These are phyloP conservation scores for Petrolisthes manimaculis DNA, from an alignment of 2,888 invertebrate genomes.

Conservation along the genomic window DNA sequence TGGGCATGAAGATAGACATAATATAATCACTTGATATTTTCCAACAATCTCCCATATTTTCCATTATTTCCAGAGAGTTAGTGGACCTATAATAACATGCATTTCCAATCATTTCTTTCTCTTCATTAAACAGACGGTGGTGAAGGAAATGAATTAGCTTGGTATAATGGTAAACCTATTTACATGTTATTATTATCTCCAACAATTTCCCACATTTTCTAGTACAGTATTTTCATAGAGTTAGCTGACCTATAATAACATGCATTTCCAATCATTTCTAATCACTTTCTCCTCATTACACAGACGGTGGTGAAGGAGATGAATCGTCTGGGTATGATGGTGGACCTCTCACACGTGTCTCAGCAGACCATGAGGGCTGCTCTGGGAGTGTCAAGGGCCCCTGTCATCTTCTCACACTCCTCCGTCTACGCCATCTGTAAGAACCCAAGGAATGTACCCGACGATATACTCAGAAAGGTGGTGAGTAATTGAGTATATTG, in stretches of 20 bases:
- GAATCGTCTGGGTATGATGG: constrained; percentile 80
- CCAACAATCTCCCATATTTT: too few species aligned
- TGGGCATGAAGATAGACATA: constrained; percentile 67
- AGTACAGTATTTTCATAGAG: too few species aligned
- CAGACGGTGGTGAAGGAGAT: constrained; percentile 78
- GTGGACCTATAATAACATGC: neutral
- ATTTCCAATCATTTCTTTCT: neutral
- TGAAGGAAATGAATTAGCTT: constrained; percentile 78
- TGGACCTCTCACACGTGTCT: constrained; percentile 78
- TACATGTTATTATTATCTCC: constrained; percentile 73
- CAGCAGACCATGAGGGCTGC: constrained; percentile 77
- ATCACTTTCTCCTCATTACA: constrained; percentile 42
- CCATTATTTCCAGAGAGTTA: too few species aligned
- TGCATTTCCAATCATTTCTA: neutral
- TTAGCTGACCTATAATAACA: too few species aligned
- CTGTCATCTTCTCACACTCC: constrained; percentile 78
- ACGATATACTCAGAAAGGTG: constrained; percentile 75
- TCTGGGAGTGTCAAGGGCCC: constrained; percentile 75
- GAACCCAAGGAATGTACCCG: constrained; percentile 75
- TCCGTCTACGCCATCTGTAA: constrained; percentile 77
- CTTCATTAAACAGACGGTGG: constrained; percentile 72
- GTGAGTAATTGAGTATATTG: constrained; percentile 71
- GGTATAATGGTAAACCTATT: constrained; percentile 80
- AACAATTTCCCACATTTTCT: too few species aligned
- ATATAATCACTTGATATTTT: constrained; percentile 75